A percentile compares a stretch with the other conserved stretches of the same genome.
Conservation (phyloP, 1,140 invertebrate genomes). For the Neelides sp. region DNA sequence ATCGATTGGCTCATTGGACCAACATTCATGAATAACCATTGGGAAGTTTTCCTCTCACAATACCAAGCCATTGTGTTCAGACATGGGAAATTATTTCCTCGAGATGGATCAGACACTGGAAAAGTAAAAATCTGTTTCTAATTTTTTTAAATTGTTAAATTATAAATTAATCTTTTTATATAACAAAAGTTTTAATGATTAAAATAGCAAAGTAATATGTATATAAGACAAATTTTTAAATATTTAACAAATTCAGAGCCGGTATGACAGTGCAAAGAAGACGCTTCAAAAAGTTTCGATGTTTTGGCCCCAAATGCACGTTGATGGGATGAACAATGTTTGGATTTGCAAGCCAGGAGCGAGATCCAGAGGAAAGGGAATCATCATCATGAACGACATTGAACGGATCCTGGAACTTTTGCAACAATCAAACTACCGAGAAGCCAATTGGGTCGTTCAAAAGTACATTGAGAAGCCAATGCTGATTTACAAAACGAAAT, state of each 20-base stretch:
- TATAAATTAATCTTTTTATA: no score
- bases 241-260: no score
- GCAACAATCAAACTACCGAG: slow-evolving; percentile 46
- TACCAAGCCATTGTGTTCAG: slow-evolving; percentile 30
- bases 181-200: no score
- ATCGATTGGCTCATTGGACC: slow-evolving; percentile 47
- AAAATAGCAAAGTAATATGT: no score
- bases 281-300: slow-evolving; percentile 45
- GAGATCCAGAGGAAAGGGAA: slow-evolving; percentile 77
- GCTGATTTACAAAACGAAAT: slow-evolving; percentile 77
- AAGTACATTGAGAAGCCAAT: no score
- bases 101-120: no score
- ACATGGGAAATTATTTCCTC: no score
- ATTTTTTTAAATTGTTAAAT: no score
- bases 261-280: slow-evolving; percentile 37
- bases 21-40: slow-evolving; percentile 23
- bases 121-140: no score
- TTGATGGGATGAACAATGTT: slow-evolving; percentile 62
- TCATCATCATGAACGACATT: slow-evolving; percentile 68
- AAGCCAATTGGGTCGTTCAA: no score
- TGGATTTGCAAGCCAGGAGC: slow-evolving; percentile 93
- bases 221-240: no score
- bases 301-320: slow-evolving; percentile 64
- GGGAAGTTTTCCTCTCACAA: slow-evolving; percentile 31
- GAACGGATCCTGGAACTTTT: slow-evolving; percentile 62